phyloP scores from a whole-genome alignment of 92 coral and sea anemone species.

The Zoanthus sansibaricus region DNA sequence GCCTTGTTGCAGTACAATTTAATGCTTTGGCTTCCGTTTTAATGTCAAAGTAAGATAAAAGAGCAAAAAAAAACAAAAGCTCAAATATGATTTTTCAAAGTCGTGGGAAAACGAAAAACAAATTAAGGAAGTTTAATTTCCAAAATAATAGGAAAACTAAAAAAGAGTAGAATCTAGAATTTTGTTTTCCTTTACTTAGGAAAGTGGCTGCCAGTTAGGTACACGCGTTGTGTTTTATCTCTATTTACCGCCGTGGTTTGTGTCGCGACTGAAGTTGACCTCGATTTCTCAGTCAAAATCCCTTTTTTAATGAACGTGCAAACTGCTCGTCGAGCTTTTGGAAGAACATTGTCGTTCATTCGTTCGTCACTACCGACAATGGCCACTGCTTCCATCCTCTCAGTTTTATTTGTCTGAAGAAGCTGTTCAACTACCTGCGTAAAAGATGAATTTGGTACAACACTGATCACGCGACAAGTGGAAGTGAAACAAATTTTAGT shows the following conservation, averaged over 20 bases:
- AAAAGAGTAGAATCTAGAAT: too few relatives aligned
- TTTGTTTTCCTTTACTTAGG: too few relatives aligned
- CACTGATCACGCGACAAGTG: not conserved
- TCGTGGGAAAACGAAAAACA: too few relatives aligned
- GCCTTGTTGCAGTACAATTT: too few relatives aligned
- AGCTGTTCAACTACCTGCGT: conserved; percentile 5
- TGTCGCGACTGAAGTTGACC: not conserved
- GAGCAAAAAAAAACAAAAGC: too few relatives aligned
- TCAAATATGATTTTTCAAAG: too few relatives aligned
- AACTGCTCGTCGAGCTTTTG: not conserved
- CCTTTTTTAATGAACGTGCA: conserved; percentile 17
- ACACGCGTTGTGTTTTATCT: not conserved
- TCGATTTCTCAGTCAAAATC: conserved; percentile 5
- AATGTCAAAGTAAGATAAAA: too few relatives aligned
- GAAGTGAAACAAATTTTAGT: not conserved
- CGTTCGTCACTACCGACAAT: not conserved
- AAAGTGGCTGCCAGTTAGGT: too few relatives aligned
- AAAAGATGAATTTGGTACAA: not conserved
- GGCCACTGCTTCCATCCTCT: conserved; percentile 3
- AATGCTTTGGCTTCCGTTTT: too few relatives aligned
- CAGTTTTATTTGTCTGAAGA: not conserved
- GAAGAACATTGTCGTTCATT: not conserved
- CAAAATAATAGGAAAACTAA: too few relatives aligned
- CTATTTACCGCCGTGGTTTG: conserved; percentile 2
- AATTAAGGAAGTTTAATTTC: too few relatives aligned